phyloP scores from a whole-genome alignment of 2,888 invertebrate species.

The Nebria salina region DNA sequence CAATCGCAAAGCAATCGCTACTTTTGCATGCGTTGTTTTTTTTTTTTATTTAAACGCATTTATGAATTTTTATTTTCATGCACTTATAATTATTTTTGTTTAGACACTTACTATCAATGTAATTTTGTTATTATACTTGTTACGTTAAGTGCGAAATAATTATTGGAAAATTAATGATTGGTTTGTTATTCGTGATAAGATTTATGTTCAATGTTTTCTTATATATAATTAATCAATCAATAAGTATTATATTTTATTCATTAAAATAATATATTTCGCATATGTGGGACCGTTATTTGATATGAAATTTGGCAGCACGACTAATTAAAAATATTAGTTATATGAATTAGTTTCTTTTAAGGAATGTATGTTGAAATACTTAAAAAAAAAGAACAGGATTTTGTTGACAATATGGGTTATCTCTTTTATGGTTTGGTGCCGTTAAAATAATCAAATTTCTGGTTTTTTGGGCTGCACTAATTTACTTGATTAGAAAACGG shows the following conservation, averaged over 20 bases:
- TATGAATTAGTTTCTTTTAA: no score
- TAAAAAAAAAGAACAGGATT: no score
- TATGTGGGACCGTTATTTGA: no score
- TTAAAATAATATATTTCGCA: neutral
- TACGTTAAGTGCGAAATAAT: neutral
- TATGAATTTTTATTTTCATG: neutral
- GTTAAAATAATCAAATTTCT: no score
- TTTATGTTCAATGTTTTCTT: neutral
- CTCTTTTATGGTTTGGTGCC: no score
- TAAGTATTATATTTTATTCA: neutral
- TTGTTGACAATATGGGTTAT: no score
- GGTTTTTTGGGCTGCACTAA: no score
- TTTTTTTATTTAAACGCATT: neutral
- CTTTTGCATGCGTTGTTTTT: neutral
- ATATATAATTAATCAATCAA: neutral
- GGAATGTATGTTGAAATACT: no score
- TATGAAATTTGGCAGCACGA: no score
- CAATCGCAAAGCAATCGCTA: slow-evolving; percentile 6
- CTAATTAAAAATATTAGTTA: no score
- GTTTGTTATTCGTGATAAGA: neutral
- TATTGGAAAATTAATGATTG: neutral
- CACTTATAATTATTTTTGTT: neutral
- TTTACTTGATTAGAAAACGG: no score
- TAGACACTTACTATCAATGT: neutral
- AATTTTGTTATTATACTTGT: neutral